Conservation (phyloP, 2,888 invertebrate species). For the Pterostichus madidus region DNA sequence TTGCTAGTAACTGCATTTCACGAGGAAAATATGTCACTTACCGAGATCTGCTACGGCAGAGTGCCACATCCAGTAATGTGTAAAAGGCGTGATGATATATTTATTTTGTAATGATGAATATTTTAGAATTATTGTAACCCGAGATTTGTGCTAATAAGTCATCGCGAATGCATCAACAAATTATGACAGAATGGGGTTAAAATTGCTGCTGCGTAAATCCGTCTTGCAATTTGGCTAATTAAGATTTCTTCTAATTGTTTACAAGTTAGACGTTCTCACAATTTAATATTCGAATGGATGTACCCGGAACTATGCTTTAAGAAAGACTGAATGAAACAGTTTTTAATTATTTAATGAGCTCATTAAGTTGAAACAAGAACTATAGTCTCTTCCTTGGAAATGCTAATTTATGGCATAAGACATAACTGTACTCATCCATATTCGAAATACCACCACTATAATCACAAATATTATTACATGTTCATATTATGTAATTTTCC, state of each 20-base stretch:
- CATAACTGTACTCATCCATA: conserved; percentile 27
- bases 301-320: conserved; percentile 54
- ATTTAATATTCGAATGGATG: conserved; percentile 50
- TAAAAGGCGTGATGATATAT: no score
- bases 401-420: conserved; percentile 30
- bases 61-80: no score
- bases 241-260: conserved; percentile 12
- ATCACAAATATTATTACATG: no score
- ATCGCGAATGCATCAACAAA: no score
- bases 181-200: no score
- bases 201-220: conserved; percentile 2
- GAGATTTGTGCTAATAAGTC: no score
- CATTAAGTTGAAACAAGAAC: conserved; percentile 22
- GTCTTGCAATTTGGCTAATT: conserved; percentile 30
- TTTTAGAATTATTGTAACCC: no score
- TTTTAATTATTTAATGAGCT: conserved; percentile 56
- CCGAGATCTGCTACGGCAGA: no score
- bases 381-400: conserved; percentile 34
- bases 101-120: no score
- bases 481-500: no score
- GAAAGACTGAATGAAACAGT: conserved; percentile 45
- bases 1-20: no score
- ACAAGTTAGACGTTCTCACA: conserved; percentile 46
- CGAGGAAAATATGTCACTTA: no score
- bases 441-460: background rate